Evolutionary conservation across 2,797 vertebrate genomes (phyloP), one percentile per base, ranked within the genome.

Genomic region (Poliocrania exsul): DNA sequence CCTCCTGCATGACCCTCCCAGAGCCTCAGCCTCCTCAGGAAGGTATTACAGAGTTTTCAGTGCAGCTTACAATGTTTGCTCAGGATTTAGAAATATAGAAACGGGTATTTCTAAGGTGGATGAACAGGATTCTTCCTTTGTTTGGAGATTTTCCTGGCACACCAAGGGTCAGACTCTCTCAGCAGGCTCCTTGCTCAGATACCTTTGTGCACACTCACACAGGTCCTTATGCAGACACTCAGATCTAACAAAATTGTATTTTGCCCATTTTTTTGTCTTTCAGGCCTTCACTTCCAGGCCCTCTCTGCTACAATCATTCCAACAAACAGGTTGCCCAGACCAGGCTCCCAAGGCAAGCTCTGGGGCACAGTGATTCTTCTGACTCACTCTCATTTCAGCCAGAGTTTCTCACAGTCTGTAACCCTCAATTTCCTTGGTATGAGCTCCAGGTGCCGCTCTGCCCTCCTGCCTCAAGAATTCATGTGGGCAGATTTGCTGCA

Each of bases 381-480:
- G 92, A 62, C 71, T 82, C 93, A 58, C 37, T 5, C 61, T 66
- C 29, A 35, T 17, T 25, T 38, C 91, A 70, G 35, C 19, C 91
- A 61, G 25, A 51, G 23, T 73, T 92, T 69, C 92, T 66, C 91
- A 66, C 81, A 60, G 66, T 26, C 67, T 70, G 86, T 56, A 51
- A n/a, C 81, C 88, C 82, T 70, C 66, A 20, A 6, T 92, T 73
- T 79, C 62, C 93, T 44, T 53, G 58, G 65, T 31, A 35, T 23
- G 86, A 92, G 86, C 92, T 58, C 35, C 20, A 66, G 51, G 81
- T 9, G 77, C 81, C 50, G 61, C 16, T 88, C 75, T 91, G 88
- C 85, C 75, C 82, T 67, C 79, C 82, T 44, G 26, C 1, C 80
- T 51, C 77, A 37, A 88, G 58, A 67, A 61, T n/a, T 77, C 66